Base-by-base conservation (phyloP, 1,140 invertebrate species). In the Leptoteleia sp. region DNA sequence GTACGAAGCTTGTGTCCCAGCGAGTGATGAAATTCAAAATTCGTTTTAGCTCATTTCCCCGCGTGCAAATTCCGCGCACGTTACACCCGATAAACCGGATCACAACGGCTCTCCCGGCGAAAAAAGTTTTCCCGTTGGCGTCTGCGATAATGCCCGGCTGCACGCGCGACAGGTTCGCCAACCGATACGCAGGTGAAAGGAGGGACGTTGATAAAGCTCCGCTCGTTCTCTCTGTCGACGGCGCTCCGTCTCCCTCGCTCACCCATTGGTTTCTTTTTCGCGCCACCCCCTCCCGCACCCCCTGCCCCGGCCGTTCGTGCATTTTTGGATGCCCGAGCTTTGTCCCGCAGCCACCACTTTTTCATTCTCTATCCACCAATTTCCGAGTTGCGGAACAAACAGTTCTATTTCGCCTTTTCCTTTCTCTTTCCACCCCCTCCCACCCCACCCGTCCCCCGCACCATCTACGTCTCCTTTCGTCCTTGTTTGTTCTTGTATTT, bases 11-110 rank as follows among this genome's bases (percentile, higher is more conserved):
- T 77, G 65, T 77, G 67, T 77, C 75, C 67, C 65, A 57, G 40
- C 54, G 57, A 79, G 68, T 64, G 76, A 79, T 79, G 68, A 79
- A 79, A 79, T 79, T 79, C 62, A 73, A 79, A 79, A 79, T 79
- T 79, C 76, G 76, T 64, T 79, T 73, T 73, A 73, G 76, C 68
- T 79, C 76, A 64, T 85, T 84, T 85, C 78, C 81, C 76, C 79
- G 81, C 79, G 81, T 79, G 82, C 80, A 83, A 83, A 84, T 85
- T 83, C 83, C 62, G 76, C 72, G 80, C 84, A 84, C 84, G 84
- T 84, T 84, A 84, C 78, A 77, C 75, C 76, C 81, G 83, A 83
- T 85, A 85, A 85, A 83, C 83, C 83, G 64, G 70, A 81, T 85
- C 80, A 82, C 81, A 82, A 83, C 84, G 83, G 81, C 78, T 84